Conservation (phyloP, 2,113 vertebrate genomes). For the Sprattus sprattus region DNA sequence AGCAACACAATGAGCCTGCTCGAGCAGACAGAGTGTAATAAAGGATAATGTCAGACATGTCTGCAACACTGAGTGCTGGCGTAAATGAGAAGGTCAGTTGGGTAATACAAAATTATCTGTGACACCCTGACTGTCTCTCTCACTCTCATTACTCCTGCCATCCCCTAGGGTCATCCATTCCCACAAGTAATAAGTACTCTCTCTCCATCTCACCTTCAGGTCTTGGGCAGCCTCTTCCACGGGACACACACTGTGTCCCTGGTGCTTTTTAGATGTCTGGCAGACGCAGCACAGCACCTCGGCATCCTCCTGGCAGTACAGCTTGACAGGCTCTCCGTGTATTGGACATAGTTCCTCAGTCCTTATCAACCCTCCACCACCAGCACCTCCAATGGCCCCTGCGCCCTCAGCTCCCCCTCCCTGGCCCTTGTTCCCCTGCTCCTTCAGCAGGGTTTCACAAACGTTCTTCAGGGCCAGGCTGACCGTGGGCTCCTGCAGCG, state of each 20-base stretch:
- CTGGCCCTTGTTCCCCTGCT: conserved; percentile 48
- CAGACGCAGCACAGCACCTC: conserved; percentile 75
- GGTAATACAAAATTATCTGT: background rate
- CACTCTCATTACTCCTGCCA: background rate
- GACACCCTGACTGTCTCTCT: background rate
- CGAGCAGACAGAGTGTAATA: background rate
- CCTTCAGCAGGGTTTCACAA: conserved; percentile 66
- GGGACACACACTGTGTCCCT: conserved; percentile 70
- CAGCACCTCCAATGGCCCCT: background rate
- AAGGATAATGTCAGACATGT: background rate
- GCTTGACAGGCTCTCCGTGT: conserved; percentile 71
- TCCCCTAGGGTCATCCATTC: background rate
- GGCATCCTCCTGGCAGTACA: conserved; percentile 73
- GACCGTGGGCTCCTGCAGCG: conserved; percentile 69
- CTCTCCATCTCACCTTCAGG: conserved; percentile 63
- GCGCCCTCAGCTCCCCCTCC: background rate
- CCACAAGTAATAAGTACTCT: background rate
- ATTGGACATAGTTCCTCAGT: conserved; percentile 54
- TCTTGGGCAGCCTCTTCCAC: conserved; percentile 73
- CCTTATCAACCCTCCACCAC: background rate
- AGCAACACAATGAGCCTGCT: background rate
- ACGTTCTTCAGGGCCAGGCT: conserved; percentile 75
- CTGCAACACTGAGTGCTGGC: background rate
- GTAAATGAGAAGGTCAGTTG: background rate
- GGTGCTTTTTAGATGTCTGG: conserved; percentile 74